phyloP scores from a whole-genome alignment of 2,113 vertebrate species.

The Salvelinus sp. region DNA sequence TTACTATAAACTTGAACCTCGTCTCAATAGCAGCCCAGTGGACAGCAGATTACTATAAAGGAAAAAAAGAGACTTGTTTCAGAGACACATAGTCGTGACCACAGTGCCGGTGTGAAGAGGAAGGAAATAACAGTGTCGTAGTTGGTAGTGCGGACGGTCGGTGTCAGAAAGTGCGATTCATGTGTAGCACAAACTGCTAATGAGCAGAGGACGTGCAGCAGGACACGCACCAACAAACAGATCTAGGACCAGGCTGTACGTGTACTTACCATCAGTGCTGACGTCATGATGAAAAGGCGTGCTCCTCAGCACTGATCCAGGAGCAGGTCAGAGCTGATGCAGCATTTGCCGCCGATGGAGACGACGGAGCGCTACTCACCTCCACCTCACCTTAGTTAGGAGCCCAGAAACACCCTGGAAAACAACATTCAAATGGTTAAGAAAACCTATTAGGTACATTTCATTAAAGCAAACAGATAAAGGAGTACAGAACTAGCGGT shows the following conservation, averaged over 20 bases:
- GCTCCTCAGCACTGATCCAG: constrained; percentile 85
- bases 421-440: neutral
- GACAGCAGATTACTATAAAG: too few species aligned
- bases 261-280: constrained; percentile 79
- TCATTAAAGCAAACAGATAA: neutral
- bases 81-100: too few species aligned
- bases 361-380: constrained; percentile 79
- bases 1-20: too few species aligned
- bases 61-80: too few species aligned
- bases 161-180: too few species aligned
- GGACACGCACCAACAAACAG: neutral
- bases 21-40: too few species aligned
- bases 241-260: neutral
- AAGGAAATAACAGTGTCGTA: too few species aligned
- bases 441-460: too few species aligned
- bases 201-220: too few species aligned
- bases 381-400: constrained; percentile 78
- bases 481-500: too few species aligned
- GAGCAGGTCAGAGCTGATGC: constrained; percentile 86
- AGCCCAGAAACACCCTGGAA: constrained; percentile 86
- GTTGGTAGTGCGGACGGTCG: too few species aligned
- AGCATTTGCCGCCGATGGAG: constrained; percentile 77
- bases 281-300: constrained; percentile 94
- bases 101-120: too few species aligned
- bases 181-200: neutral